phyloP scores from a whole-genome alignment of 2,888 invertebrate species.

The Nemapogon koenigi region DNA sequence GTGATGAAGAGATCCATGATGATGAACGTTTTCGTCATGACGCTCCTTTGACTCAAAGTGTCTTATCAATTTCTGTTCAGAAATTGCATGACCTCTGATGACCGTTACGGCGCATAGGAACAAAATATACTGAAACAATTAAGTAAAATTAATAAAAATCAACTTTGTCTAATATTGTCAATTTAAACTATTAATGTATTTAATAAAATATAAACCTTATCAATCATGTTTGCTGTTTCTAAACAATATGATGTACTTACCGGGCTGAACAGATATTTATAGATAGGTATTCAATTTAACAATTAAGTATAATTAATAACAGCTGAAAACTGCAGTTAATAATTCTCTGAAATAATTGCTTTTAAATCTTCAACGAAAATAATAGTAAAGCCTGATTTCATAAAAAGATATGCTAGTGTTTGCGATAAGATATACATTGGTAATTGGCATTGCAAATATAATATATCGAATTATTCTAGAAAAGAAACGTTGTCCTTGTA shows the following conservation, averaged over 20 bases:
- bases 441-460: no score
- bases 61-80: conserved; percentile 31
- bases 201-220: conserved; percentile 2
- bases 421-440: no score
- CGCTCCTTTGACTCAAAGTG: conserved; percentile 21
- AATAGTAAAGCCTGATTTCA: no score
- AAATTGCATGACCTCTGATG: conserved; percentile 23
- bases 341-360: no score
- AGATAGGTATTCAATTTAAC: not conserved
- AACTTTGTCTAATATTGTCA: not conserved
- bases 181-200: not conserved
- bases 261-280: not conserved
- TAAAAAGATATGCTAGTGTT: no score
- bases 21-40: not conserved
- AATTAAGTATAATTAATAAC: no score
- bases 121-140: conserved; percentile 3
- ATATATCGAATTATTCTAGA: no score
- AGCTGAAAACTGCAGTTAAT: no score
- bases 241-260: no score
- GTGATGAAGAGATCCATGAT: conserved; percentile 32
- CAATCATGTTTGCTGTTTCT: conserved; percentile 7
- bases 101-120: conserved; percentile 24
- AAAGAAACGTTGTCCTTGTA: no score
- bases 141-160: not conserved
- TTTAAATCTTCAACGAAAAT: no score